Evolutionary conservation across 2,797 vertebrate genomes (phyloP), one percentile per base, ranked within the genome.

Genomic region (Peromyscus aztecus): DNA sequence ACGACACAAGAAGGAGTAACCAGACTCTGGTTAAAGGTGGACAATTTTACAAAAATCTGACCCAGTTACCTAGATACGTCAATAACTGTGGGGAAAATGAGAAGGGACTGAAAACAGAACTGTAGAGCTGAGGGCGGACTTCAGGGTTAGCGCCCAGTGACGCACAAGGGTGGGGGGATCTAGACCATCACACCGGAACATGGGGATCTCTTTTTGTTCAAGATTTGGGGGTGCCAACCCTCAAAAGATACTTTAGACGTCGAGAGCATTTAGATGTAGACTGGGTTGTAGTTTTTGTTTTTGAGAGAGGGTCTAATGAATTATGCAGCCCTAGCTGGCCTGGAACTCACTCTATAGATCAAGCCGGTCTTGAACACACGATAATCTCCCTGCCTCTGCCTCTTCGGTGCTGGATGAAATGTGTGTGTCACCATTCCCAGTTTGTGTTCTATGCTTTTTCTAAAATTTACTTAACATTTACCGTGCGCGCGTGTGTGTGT

Each of bases 231-330:
- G 78, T 61, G 46, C 19, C 52, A 96, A 71, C 5, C 40, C 13
- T 89, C 92, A 96, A 95, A 96, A 71, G 57, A 69, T 31, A 80
- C 71, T 94, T 84, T 81, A 90, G 59, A 93, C 63, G 52, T n/a
- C 82, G 34, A 29, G 37, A 52, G 75, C 67, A 92, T 82, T 94
- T 94, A 88, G 69, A 88, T 69, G 55, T 71, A 52, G 84, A 49
- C 23, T 40, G 23, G 49, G 8, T 37, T 87, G 4, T 49, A 71
- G 43, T 14, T 37, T 67, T 85, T 85, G 31, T 14, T 67, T 85
- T 9, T 67, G 40, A 43, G 37, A 63, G 10, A 63, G 27, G 37
- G 23, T 84, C 81, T 69, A 69, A n/a, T 69, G 29, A 24, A 61
- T 83, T 29, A 63, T 43, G 9, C 37, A 83, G 81, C 2, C 37